A percentile compares a stretch with the other conserved stretches of the same genome.
Evolutionary conservation across 2,888 invertebrate genomes (phyloP).

Genomic region (Parapristionchus giblindavisi): DNA sequence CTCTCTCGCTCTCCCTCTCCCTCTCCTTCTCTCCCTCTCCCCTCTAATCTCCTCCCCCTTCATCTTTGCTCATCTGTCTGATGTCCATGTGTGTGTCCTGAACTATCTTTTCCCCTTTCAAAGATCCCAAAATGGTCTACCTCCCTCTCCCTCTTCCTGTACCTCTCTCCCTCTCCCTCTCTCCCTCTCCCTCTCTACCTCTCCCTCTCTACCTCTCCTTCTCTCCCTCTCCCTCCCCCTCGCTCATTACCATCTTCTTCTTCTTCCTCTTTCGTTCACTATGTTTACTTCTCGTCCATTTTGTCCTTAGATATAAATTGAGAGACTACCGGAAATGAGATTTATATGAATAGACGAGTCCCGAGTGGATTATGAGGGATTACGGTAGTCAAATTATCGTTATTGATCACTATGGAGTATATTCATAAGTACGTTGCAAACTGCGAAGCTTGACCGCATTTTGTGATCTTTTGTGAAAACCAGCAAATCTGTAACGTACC

Average conservation of each 20-base stretch:
- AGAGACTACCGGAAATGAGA: no score
- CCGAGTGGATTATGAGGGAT: neutral
- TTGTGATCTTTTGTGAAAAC: no score
- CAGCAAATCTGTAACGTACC: no score
- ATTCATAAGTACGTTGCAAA: no score
- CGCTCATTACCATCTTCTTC: conserved; percentile 4
- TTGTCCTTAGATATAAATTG: no score
- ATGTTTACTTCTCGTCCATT: no score
- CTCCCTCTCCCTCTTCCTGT: neutral
- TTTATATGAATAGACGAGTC: no score
- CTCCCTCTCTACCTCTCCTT: neutral
- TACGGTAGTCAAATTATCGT: no score
- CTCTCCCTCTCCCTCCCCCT: neutral
- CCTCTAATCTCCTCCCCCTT: conserved; percentile 3
- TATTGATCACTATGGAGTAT: no score
- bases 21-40: conserved; percentile 1
- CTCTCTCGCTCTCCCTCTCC: neutral
- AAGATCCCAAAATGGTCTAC: neutral
- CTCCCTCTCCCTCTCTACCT: neutral
- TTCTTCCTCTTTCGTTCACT: neutral
- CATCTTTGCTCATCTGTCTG: neutral
- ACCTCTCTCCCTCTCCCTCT: neutral
- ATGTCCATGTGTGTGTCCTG: neutral
- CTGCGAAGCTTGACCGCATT: no score
- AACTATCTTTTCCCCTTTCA: neutral